Base-by-base conservation (phyloP, 2,888 invertebrate species). In the Palloptera scutellata region DNA sequence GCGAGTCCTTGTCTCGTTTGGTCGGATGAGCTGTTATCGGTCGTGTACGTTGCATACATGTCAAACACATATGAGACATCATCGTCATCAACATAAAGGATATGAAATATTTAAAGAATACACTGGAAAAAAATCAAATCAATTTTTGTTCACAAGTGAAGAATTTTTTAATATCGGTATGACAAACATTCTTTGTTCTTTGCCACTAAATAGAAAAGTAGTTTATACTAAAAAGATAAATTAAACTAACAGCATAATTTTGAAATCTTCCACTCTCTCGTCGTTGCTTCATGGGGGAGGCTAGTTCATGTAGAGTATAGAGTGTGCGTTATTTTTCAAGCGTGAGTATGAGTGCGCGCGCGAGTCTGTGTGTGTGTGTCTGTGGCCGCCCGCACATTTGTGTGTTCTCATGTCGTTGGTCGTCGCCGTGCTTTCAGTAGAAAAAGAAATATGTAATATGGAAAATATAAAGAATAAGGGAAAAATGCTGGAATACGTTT, bases 1-100 rank as follows among this genome's bases (percentile, higher is more conserved):
- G 74, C 78, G 75, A 75, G 77, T 77, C 78, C 79, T 80, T 76
- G 76, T 74, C 75, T 74, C 64, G 69, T 68, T 60, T 69, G 42
- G 67, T 67, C 69, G 70, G 72, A 69, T 71, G 52, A 63, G 61
- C 65, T 30, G 30, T 30, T 48, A 65, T 61, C 41, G 15, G n/a
- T 15, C 62, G 17, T 10, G 42, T 42, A 66, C 66, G 69, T 60
- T 30, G 30, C 6, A 30, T 30, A n/a, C n/a, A n/a, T n/a, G n/a
- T n/a, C n/a, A 62, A 55, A 61, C 65, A 61, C 62, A 65, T 55
- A 62, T 55, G 58, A 69, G 15, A 42, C 59, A 69, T n/a, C n/a
- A n/a, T n/a, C n/a, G n/a, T n/a, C 30, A 30, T 45, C 54, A 70
- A 68, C 69, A 69, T 48, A 12, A 15, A 48, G 12, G 15, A 12